Conservation (phyloP, 2,797 vertebrate species). For the Poecilia wingei region DNA sequence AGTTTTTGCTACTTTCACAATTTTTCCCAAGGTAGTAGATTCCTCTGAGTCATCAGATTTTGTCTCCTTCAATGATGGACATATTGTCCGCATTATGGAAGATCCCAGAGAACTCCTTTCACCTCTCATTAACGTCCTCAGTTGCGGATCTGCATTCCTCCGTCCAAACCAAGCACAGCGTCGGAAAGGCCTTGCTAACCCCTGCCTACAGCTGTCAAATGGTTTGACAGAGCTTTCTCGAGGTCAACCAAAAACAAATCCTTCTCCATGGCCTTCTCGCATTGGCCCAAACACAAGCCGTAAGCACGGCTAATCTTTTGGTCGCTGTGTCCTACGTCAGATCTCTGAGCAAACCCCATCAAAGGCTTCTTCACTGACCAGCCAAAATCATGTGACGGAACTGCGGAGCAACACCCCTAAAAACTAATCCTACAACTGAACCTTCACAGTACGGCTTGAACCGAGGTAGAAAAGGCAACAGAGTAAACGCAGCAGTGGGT, state of each 20-base stretch:
- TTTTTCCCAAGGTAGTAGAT: background rate
- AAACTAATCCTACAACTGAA: background rate
- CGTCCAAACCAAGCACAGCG: background rate
- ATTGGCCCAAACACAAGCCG: background rate
- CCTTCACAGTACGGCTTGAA: background rate
- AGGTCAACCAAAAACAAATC: background rate
- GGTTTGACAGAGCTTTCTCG: background rate
- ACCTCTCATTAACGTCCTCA: background rate
- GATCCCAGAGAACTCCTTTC: background rate
- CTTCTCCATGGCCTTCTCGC: background rate
- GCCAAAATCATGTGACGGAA: background rate
- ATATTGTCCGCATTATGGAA: background rate
- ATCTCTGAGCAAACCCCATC: background rate
- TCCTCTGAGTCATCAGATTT: background rate
- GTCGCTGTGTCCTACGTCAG: background rate
- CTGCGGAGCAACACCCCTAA: background rate
- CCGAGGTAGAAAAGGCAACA: background rate
- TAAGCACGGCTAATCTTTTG: background rate
- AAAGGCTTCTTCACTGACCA: background rate
- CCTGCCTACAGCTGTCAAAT: background rate
- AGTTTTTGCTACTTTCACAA: background rate
- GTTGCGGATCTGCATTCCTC: background rate
- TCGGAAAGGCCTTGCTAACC: background rate
- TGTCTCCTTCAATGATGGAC: background rate
- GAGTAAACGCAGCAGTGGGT: background rate